phyloP scores from a whole-genome alignment of 2,113 vertebrate genomes.

The Nyctibius bracteatus region DNA sequence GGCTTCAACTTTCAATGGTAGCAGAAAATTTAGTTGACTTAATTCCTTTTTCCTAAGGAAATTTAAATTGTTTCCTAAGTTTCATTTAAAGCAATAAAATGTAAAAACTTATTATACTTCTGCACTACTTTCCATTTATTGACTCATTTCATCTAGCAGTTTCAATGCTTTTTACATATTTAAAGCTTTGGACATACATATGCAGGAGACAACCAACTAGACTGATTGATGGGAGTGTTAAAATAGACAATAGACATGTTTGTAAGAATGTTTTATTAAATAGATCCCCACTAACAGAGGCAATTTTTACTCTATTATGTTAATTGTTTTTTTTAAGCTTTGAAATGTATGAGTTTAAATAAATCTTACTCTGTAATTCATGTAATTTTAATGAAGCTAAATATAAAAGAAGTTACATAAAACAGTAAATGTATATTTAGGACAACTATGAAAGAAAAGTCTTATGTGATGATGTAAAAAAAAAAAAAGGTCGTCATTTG shows the following conservation, averaged over 20 bases:
- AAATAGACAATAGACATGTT: neutral
- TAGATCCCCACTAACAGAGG: neutral
- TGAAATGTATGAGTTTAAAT: constrained; percentile 14
- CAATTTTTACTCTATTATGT: neutral
- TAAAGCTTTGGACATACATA: neutral
- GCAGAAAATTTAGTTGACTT: neutral
- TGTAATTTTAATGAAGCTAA: neutral
- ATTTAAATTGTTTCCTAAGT: neutral
- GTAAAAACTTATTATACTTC: neutral
- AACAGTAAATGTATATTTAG: neutral
- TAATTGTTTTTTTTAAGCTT: neutral
- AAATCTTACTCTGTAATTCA: neutral
- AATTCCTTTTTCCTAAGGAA: neutral
- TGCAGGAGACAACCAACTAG: neutral
- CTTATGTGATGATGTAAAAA: neutral
- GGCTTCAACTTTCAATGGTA: rapidly evolving
- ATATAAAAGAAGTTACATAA: neutral
- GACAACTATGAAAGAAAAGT: neutral
- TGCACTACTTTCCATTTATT: neutral
- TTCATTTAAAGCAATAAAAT: neutral
- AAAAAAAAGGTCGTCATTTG: neutral
- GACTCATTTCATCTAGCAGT: neutral
- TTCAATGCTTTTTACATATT: neutral
- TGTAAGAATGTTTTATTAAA: neutral
- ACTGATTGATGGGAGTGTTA: neutral